Evolutionary conservation across 1,140 invertebrate species (phyloP).

Genomic region (Argopecten irradians): DNA sequence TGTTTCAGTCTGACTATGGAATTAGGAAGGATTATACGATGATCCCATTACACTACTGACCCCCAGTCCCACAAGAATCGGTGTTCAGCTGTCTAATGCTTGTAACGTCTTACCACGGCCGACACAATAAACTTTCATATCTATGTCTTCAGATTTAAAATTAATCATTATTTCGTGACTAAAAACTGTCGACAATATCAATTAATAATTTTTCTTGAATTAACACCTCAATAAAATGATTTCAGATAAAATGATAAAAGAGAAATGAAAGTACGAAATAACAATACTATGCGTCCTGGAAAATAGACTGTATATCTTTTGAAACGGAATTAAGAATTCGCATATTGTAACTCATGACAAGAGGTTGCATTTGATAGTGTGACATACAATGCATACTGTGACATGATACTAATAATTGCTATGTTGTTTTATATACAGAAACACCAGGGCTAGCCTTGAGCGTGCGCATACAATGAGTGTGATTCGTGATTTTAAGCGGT

Average conservation of each 20-base stretch:
- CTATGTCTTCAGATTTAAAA: too few relatives aligned
- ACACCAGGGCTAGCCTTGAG: conserved; percentile 10
- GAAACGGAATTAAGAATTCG: too few relatives aligned
- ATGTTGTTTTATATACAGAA: background rate
- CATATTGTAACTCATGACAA: too few relatives aligned
- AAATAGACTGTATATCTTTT: too few relatives aligned
- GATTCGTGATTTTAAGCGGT: background rate
- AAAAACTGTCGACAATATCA: too few relatives aligned
- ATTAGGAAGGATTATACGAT: background rate
- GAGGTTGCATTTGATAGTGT: background rate
- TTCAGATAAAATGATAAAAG: too few relatives aligned
- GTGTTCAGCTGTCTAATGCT: background rate
- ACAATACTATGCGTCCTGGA: too few relatives aligned
- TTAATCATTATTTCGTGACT: too few relatives aligned
- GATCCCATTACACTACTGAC: background rate
- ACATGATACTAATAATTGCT: background rate
- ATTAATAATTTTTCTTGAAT: too few relatives aligned
- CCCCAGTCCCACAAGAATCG: background rate
- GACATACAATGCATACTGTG: background rate
- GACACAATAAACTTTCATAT: background rate
- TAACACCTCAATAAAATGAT: too few relatives aligned
- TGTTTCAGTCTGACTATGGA: background rate
- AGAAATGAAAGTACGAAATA: too few relatives aligned
- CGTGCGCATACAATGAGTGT: conserved; percentile 20
- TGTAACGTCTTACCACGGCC: background rate